Conservation (phyloP, 2,113 vertebrate genomes). For the Alosa alosa region DNA sequence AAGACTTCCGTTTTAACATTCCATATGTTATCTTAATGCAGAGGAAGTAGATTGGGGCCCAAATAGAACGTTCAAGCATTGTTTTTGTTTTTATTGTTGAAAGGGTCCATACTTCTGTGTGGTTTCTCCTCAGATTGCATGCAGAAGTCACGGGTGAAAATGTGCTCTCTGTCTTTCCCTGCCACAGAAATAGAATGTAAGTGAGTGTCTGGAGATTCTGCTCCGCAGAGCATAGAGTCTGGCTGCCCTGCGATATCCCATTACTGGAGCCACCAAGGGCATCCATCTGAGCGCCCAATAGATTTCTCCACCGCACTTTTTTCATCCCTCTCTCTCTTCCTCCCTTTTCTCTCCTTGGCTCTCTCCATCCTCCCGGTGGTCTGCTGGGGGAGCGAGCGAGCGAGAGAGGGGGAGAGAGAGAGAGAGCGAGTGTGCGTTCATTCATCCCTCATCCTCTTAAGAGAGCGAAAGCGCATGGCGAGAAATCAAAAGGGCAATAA, state of each 20-base stretch:
- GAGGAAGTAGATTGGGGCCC: too few species aligned
- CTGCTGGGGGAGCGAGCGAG: too few species aligned
- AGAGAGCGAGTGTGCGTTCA: slow-evolving; percentile 27
- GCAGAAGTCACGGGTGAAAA: too few species aligned
- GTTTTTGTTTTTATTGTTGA: too few species aligned
- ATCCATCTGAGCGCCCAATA: slow-evolving; percentile 20
- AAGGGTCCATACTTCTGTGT: too few species aligned
- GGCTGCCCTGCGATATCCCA: slow-evolving; percentile 32
- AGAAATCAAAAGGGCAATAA: slow-evolving; percentile 74
- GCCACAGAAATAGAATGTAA: slow-evolving; percentile 65
- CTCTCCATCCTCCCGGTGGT: too few species aligned
- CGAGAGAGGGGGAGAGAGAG: too few species aligned
- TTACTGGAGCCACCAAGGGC: slow-evolving; percentile 34
- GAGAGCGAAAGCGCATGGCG: slow-evolving; percentile 63
- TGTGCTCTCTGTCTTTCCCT: neutral
- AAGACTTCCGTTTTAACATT: too few species aligned
- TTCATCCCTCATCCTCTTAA: slow-evolving; percentile 69
- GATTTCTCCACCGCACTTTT: slow-evolving; percentile 37
- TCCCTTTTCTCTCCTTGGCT: too few species aligned
- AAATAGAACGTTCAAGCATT: too few species aligned
- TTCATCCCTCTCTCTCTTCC: slow-evolving; percentile 7
- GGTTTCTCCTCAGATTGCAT: too few species aligned
- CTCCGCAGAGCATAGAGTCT: slow-evolving; percentile 29
- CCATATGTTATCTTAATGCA: too few species aligned
- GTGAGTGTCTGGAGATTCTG: slow-evolving; percentile 42